Evolutionary conservation across 2,797 vertebrate species (phyloP), one percentile per base, ranked within the genome.

Genomic region (Peromyscus aztecus): DNA sequence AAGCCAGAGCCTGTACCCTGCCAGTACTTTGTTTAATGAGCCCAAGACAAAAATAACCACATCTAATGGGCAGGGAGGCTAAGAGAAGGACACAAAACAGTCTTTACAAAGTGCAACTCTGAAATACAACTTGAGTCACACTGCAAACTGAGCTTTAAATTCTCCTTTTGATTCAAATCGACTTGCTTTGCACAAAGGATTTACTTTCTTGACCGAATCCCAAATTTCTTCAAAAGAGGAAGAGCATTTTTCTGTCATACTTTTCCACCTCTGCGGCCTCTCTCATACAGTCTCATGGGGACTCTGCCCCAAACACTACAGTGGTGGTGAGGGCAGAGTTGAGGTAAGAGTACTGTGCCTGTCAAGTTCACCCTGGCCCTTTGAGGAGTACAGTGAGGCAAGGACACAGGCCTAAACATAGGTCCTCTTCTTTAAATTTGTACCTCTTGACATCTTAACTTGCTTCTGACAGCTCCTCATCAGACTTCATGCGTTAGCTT

Each of bases 1-100:
- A 97, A 97, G 83, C 89, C 6, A 37, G 95, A 96, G 92, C 86
- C 96, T 92, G 34, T 81, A 87, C 69, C 88, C 95, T 89, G 89
- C 95, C 83, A 91, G 92, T 76, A 89, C 80, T 96, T 96, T 98
- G 96, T 97, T 97, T 97, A 97, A 97, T 95, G 96, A 98, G 92
- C 92, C 78, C 94, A 95, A 95, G 92, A 95, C 95, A 97, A 97
- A 97, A 95, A 97, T 95, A 97, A 97, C 94, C 67, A 82, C 80
- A 85, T 97, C 61, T 94, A 96, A 97, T 96, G 90, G 94, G 46
- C 88, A 98, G 82, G 94, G 90, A 95, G 73, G 78, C 89, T 77
- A 89, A 77, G 40, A 75, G 63, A 94, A 67, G 55, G 89, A 80
- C 65, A 90, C 63, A 97, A 63, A 95, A 80, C 19, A 57, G 75